A percentile compares a stretch with the other conserved stretches of the same genome.
Conservation (phyloP, 37 sponge, comb jelly and placozoan species). For the Halichondria panicea region DNA sequence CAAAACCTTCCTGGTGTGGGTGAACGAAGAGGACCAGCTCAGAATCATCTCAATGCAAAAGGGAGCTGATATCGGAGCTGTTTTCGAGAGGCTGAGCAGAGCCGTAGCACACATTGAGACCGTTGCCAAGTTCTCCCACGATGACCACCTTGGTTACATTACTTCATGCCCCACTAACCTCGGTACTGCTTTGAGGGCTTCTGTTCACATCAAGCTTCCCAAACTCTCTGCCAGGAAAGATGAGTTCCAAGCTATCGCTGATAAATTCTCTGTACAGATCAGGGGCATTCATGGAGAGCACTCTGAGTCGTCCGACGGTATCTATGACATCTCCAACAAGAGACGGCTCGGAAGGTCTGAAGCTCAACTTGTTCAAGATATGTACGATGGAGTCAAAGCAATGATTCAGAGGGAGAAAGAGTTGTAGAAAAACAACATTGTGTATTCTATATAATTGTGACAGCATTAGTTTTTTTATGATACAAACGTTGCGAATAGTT, state of each 20-base stretch:
- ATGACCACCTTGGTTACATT: slow-evolving; percentile 85
- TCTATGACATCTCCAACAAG: slow-evolving; percentile 86
- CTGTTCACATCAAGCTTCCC: slow-evolving; percentile 83
- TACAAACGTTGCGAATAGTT: too few species aligned
- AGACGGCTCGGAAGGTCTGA: slow-evolving; percentile 85
- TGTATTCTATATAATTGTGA: too few species aligned
- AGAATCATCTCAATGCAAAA: slow-evolving; percentile 95
- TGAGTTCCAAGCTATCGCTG: slow-evolving; percentile 55
- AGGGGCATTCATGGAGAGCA: slow-evolving; percentile 84
- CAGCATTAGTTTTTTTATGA: too few species aligned
- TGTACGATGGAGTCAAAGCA: slow-evolving; percentile 77
- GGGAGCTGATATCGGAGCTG: slow-evolving; percentile 76
- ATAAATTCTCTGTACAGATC: slow-evolving; percentile 69
- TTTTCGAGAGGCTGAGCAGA: slow-evolving; percentile 56
- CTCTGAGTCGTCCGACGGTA: slow-evolving; percentile 60
- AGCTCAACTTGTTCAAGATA: slow-evolving; percentile 77
- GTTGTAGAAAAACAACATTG: too few species aligned
- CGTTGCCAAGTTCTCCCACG: slow-evolving; percentile 70
- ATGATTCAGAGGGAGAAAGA: slow-evolving; percentile 76
- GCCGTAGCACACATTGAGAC: slow-evolving; percentile 58
- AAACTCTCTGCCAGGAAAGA: slow-evolving; percentile 55
- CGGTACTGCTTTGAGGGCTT: slow-evolving; percentile 84
- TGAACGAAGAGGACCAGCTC: slow-evolving; percentile 93
- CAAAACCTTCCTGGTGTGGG: slow-evolving; percentile 81
- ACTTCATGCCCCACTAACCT: slow-evolving; percentile 89